Evolutionary conservation across 2,797 vertebrate species (phyloP).

Genomic region (Scolopax bukidnonensis): DNA sequence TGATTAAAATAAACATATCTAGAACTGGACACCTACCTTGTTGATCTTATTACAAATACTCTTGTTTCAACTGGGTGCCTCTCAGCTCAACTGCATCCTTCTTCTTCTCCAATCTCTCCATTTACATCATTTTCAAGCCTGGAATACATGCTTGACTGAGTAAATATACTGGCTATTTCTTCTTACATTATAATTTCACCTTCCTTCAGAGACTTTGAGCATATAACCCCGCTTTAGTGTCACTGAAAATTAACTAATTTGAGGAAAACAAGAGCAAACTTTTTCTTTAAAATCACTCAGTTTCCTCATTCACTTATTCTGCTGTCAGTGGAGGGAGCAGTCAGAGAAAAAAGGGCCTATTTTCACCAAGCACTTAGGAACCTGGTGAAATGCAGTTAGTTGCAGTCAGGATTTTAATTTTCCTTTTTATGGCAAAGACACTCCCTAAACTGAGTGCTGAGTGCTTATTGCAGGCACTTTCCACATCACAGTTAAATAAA

Average conservation of each 20-base stretch:
- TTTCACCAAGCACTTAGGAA: neutral
- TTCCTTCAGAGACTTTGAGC: neutral
- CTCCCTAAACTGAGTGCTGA: neutral
- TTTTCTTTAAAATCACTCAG: neutral
- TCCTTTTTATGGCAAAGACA: neutral
- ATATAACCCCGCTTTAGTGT: neutral
- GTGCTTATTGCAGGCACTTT: neutral
- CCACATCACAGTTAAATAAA: neutral
- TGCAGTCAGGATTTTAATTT: neutral
- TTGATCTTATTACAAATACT: neutral
- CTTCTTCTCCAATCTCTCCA: neutral
- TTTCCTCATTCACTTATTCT: neutral
- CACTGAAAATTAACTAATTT: neutral
- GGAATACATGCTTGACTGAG: neutral
- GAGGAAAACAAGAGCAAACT: neutral
- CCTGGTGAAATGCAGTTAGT: neutral
- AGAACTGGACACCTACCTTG: neutral
- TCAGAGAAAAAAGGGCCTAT: neutral
- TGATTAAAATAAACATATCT: neutral
- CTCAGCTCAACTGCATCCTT: neutral
- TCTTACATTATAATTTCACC: neutral
- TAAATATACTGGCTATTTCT: neutral
- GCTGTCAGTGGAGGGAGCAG: neutral
- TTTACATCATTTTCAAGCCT: neutral
- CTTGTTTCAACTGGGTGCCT: neutral